Evolutionary conservation across 2,113 vertebrate species (phyloP).

Genomic region (Regulus satrapa): DNA sequence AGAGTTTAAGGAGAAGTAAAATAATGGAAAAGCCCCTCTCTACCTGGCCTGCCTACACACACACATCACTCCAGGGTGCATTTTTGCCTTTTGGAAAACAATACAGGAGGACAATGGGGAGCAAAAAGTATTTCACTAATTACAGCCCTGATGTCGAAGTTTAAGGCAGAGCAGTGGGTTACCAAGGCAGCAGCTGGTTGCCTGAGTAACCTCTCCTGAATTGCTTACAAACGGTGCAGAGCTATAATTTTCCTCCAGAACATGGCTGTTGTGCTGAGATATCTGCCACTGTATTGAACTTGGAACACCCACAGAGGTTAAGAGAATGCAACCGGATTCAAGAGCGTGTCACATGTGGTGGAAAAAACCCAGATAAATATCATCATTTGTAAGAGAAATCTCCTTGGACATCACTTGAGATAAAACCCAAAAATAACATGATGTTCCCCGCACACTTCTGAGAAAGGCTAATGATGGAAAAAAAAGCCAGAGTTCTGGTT

Average conservation of each 20-base stretch:
- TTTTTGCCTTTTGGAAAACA: not conserved
- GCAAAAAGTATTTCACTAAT: constrained; percentile 42
- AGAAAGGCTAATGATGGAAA: not conserved
- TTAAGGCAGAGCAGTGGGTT: constrained; percentile 1
- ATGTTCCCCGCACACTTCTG: not conserved
- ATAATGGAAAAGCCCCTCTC: not conserved
- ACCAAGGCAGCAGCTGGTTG: constrained; percentile 46
- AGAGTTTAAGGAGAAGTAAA: not conserved
- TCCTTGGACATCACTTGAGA: not conserved
- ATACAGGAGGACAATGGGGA: not conserved
- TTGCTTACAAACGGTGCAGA: not conserved
- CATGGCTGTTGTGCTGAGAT: not conserved
- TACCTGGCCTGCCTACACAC: not conserved
- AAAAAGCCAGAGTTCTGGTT: not conserved
- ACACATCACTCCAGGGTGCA: not conserved
- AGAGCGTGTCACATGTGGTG: not conserved
- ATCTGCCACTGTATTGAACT: not conserved
- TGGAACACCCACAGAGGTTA: constrained; percentile 15
- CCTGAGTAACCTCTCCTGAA: constrained; percentile 51
- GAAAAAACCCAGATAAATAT: not conserved
- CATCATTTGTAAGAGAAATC: not conserved
- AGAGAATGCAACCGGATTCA: not conserved
- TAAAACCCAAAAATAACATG: not conserved
- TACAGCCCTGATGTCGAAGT: constrained; percentile 20
- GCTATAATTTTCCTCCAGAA: constrained; percentile 49